Evolutionary conservation across 2,888 invertebrate species (phyloP), one percentile per base, ranked within the genome.

Genomic region (Marasmarcha lunaedactyla): DNA sequence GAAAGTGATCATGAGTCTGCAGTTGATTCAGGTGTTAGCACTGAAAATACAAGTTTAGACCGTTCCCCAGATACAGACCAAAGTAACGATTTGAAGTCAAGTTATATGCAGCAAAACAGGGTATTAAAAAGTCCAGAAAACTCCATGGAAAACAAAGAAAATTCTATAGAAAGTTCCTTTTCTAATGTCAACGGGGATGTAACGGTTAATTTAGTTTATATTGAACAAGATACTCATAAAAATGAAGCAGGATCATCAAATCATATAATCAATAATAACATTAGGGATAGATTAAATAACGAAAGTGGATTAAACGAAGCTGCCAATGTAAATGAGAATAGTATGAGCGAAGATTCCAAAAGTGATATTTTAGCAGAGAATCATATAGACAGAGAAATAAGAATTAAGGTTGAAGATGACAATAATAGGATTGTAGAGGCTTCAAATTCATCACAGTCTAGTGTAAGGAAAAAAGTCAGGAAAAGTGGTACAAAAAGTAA

Each of bases 21-120:
- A 0, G 77, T 51, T 0, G 90, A 90, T 59, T 90, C 90, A 0
- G 90, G 90, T 0, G 88, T 90, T 37, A 89, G 90, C 55, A 90
- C 90, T 14, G 90, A 90, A 61, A 90, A 89, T 47, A 90, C 90
- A 20, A 90, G 90, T 52, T 66, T 90, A 55, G 88, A 88, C 60
- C 70, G 88, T 54, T 87, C 88, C 7, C 88, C 88, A 1, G 88
- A 87, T 43, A 71, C 86, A 1, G 87, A 88, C 42, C 66, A 78
- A 40, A 74, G 52, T 44, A 73, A 71, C 52, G 63, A 65, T 4
- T 46, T 71, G 2, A 69, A 68, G 9, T 6, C 6, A 4, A 67
- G 71, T 42, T 79, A 66, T 46, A 73, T 77, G 64, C 64, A 72
- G 59, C 74, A 74, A 48, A 83, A 81, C 64, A 71, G 77, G 62